A percentile compares a stretch with the other conserved stretches of the same genome.
These are phyloP conservation scores for Periophthalmodon schlosseri DNA, from an alignment of 2,113 vertebrate species.

Conservation along the genomic window DNA sequence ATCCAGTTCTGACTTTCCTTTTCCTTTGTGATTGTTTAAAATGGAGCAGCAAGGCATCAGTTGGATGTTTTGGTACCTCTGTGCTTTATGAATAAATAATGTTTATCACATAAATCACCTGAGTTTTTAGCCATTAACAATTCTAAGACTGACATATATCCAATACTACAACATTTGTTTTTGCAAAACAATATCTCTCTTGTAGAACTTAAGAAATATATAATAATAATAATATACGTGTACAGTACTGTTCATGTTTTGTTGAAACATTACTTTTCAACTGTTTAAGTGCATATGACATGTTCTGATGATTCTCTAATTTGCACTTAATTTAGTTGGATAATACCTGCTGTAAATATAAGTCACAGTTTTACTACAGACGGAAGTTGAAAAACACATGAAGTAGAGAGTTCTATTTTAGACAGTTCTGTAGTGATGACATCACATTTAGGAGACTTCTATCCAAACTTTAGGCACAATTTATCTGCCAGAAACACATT, in stretches of 20 bases:
- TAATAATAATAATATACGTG: neutral
- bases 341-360: no score
- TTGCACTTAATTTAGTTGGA: no score
- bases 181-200: neutral
- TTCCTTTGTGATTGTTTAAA: neutral
- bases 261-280: neutral
- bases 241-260: neutral
- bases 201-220: neutral
- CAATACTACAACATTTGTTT: neutral
- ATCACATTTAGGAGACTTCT: no score
- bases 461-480: no score
- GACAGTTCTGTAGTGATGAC: no score
- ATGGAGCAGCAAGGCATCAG: neutral
- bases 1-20: slow-evolving; percentile 51
- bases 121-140: neutral
- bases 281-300: no score
- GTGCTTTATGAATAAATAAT: neutral
- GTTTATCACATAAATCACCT: neutral
- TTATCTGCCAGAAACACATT: no score
- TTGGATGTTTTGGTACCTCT: neutral
- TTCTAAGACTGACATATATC: neutral
- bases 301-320: no score
- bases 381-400: no score
- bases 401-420: no score
- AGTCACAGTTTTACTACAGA: no score